A percentile compares a stretch with the other conserved stretches of the same genome.
Conservation (phyloP, 2,113 vertebrate species). For the Albula goreensis region DNA sequence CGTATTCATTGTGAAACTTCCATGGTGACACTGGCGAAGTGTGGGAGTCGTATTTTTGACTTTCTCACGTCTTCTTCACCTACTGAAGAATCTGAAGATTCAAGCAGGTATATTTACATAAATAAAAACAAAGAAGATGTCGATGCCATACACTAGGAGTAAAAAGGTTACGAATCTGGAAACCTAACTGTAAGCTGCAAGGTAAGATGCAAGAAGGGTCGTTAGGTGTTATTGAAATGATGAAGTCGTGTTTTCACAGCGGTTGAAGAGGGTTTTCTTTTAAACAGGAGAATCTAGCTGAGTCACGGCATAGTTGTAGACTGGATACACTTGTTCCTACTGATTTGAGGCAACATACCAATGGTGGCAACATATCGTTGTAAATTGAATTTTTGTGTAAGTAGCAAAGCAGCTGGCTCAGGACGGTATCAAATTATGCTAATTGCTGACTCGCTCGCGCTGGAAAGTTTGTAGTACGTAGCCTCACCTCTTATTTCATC, state of each 20-base stretch:
- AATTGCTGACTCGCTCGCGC: neutral
- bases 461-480: neutral
- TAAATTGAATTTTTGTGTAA: neutral
- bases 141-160: neutral
- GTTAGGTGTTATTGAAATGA: neutral
- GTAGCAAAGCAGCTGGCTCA: neutral
- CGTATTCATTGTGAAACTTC: neutral
- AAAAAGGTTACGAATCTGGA: conserved; percentile 57
- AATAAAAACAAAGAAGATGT: neutral
- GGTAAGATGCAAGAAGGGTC: conserved; percentile 54
- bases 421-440: neutral
- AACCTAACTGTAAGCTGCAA: conserved; percentile 59
- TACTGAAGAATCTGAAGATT: no score
- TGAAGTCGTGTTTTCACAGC: conserved; percentile 11
- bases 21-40: conserved; percentile 6
- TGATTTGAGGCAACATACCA: neutral
- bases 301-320: conserved; percentile 24
- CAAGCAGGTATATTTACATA: no score
- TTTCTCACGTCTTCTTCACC: neutral
- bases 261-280: neutral
- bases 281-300: conserved; percentile 13
- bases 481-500: no score
- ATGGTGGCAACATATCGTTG: neutral
- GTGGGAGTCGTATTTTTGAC: neutral
- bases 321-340: neutral